A percentile compares a stretch with the other conserved stretches of the same genome.
Conservation (phyloP, 2,113 vertebrate genomes). For the Antigone vipio region DNA sequence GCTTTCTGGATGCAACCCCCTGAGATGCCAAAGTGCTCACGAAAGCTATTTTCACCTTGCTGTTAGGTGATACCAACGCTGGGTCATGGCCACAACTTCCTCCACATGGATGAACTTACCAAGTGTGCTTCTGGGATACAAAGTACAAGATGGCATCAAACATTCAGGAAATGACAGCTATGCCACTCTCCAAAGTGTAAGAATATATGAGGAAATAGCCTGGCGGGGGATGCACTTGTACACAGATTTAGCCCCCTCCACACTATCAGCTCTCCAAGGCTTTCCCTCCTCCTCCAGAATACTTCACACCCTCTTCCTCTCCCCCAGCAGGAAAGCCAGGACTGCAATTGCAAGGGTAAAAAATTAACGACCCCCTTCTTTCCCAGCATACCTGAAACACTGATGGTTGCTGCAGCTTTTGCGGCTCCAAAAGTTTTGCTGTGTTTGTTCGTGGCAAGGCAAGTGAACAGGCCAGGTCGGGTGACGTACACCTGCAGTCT, state of each 20-base stretch:
- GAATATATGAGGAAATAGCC: slow-evolving; percentile 32
- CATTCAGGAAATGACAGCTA: slow-evolving; percentile 33
- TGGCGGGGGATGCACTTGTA: background rate
- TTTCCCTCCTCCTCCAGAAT: background rate
- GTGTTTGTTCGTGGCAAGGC: slow-evolving; percentile 90
- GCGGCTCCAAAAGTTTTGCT: slow-evolving; percentile 88
- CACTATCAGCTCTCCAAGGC: background rate
- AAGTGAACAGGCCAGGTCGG: slow-evolving; percentile 91
- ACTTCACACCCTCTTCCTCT: background rate
- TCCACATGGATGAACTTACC: slow-evolving; percentile 54
- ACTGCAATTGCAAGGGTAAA: background rate
- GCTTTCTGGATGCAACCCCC: background rate
- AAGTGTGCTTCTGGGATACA: slow-evolving; percentile 38
- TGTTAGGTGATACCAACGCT: slow-evolving; percentile 32
- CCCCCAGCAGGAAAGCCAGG: background rate
- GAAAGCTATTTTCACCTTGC: slow-evolving; percentile 56
- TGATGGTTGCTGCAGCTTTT: slow-evolving; percentile 89
- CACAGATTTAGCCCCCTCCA: background rate
- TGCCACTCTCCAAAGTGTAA: background rate
- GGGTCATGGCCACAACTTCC: slow-evolving; percentile 15
- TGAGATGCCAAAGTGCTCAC: background rate
- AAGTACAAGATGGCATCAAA: slow-evolving; percentile 9
- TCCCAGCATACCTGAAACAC: slow-evolving; percentile 82
- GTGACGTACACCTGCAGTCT: slow-evolving; percentile 84
- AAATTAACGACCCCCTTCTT: background rate